phyloP scores from a whole-genome alignment of 2,888 invertebrate species.

The Anthrax anthrax region DNA sequence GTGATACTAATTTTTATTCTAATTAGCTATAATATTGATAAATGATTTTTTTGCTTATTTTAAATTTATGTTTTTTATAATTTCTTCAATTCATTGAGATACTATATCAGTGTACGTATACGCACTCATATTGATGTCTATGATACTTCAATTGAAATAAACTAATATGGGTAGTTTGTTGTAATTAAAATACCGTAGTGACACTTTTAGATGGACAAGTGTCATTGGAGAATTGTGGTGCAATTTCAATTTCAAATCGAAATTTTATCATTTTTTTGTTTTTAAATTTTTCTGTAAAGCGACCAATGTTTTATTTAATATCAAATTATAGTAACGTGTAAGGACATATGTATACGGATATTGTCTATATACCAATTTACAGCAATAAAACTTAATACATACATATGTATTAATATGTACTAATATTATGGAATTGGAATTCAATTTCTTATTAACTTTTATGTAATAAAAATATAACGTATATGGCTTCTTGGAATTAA shows the following conservation, averaged over 20 bases:
- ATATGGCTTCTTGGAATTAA: too few relatives aligned
- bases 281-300: not conserved
- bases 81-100: not conserved
- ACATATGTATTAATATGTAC: too few relatives aligned
- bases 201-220: not conserved
- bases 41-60: not conserved
- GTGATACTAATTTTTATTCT: slow-evolving; percentile 8
- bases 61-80: not conserved
- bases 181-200: not conserved
- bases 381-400: too few relatives aligned
- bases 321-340: too few relatives aligned
- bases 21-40: slow-evolving; percentile 4
- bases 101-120: not conserved
- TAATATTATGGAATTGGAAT: too few relatives aligned
- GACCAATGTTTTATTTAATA: too few relatives aligned
- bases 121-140: not conserved
- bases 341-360: too few relatives aligned
- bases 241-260: not conserved
- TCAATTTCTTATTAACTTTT: too few relatives aligned
- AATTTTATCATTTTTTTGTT: not conserved
- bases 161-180: not conserved
- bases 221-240: not conserved
- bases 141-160: not conserved
- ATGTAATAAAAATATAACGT: too few relatives aligned
- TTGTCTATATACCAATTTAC: too few relatives aligned